Evolutionary conservation across 2,888 invertebrate species (phyloP).

Genomic region (Stramonita haemastoma): DNA sequence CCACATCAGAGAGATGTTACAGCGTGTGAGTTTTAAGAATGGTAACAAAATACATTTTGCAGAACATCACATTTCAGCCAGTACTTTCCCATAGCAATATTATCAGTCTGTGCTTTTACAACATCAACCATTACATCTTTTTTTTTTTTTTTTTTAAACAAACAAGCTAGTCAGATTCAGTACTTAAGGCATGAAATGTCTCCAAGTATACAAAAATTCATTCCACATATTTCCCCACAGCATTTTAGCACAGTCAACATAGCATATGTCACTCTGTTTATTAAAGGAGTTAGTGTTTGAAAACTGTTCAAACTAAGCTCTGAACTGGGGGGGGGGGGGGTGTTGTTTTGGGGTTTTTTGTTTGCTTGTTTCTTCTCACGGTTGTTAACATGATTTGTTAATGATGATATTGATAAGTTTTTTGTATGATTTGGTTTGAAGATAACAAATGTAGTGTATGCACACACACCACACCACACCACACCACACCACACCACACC

Average conservation of each 20-base stretch:
- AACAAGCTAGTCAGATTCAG: background rate
- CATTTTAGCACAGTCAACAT: no score
- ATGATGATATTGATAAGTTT: no score
- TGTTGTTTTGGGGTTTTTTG: background rate
- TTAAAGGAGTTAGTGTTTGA: background rate
- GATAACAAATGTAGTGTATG: no score
- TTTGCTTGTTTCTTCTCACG: background rate
- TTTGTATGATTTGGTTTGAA: no score
- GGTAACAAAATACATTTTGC: background rate
- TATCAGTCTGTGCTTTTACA: background rate
- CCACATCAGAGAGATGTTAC: background rate
- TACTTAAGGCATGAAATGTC: background rate
- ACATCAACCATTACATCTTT: background rate
- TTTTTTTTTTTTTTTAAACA: background rate
- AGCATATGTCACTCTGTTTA: background rate
- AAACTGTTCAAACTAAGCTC: no score
- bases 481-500: no score
- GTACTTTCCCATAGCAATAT: background rate
- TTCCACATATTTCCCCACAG: no score
- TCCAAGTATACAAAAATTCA: background rate
- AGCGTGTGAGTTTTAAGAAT: background rate
- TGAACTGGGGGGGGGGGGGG: no score
- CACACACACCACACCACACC: no score
- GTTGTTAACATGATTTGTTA: background rate
- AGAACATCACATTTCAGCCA: background rate